Evolutionary conservation across 1,140 invertebrate species (phyloP), one percentile per base, ranked within the genome.

Genomic region (Drosophila subpulchrella): DNA sequence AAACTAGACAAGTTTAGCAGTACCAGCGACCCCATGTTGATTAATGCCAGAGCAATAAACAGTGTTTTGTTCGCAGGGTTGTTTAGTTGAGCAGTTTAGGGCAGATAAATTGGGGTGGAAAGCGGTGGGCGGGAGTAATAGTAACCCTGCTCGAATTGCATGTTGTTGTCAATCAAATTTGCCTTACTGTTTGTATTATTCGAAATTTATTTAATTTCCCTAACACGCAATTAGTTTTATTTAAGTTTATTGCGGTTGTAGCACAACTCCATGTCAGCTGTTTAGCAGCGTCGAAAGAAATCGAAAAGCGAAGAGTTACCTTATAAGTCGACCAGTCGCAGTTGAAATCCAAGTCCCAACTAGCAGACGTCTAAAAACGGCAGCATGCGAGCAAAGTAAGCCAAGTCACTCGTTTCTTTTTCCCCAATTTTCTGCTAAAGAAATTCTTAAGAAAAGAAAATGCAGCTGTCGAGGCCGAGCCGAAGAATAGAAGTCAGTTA

Each of bases 151-250:
- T 76, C 70, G 55, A 48, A 39, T 88, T 89, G 84, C 84, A 89
- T 89, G 84, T 89, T 84, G 84, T 66, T 89, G 84, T 89, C 84
- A 89, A 89, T 89, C 84, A 89, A 90, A 84, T 90, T 84, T 90
- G 68, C 75, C 41, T 86, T 90, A 85, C 82, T 89, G 85, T 85
- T 90, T 81, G 85, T 77, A 81, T 81, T 85, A 86, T 86, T 76
- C 75, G 78, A 90, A 85, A 90, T 90, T 90, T 90, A 90, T 90
- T 90, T 90, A 90, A 90, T 90, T 90, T 90, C 70, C 71, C 61
- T 81, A 90, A 90, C 84, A 89, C 84, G 84, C 84, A 90, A 90
- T 90, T 90, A 90, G 81, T 90, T 90, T 90, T 90, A 81, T 90
- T 90, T 86, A 90, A 90, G 77, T 90, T 90, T 85, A 85, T 90